Conservation (phyloP, 2,797 vertebrate species). For the Podargus strigoides region DNA sequence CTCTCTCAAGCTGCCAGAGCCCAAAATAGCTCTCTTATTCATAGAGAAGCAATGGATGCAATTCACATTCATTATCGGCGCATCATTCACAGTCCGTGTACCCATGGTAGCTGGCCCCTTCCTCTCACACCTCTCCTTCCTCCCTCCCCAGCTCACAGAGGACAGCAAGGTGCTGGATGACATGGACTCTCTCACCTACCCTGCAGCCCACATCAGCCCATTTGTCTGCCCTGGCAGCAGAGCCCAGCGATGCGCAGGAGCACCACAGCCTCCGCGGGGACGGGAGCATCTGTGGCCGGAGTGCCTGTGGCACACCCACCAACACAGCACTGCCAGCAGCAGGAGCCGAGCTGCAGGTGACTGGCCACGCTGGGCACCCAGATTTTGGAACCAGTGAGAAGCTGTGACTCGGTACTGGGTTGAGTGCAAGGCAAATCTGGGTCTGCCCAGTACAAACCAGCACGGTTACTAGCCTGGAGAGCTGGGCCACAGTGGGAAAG, state of each 20-base stretch:
- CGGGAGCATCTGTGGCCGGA: fast-evolving
- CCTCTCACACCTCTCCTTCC: not conserved
- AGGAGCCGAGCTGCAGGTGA: fast-evolving
- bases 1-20: not conserved
- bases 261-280: fast-evolving
- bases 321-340: not conserved
- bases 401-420: fast-evolving
- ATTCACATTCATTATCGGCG: not conserved
- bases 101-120: not conserved
- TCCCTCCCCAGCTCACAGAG: not conserved
- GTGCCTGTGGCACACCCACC: no score
- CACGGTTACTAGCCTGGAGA: not conserved
- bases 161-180: not conserved
- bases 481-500: not conserved
- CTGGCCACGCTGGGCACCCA: fast-evolving
- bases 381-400: no score
- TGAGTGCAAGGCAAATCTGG: not conserved
- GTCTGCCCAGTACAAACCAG: not conserved
- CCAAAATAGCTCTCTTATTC: slow-evolving; percentile 13
- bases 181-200: not conserved
- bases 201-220: fast-evolving
- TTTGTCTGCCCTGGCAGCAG: not conserved
- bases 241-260: not conserved
- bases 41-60: not conserved
- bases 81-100: not conserved